Base-by-base conservation (phyloP, 2,888 invertebrate genomes). In the Drosophila lacicola region DNA sequence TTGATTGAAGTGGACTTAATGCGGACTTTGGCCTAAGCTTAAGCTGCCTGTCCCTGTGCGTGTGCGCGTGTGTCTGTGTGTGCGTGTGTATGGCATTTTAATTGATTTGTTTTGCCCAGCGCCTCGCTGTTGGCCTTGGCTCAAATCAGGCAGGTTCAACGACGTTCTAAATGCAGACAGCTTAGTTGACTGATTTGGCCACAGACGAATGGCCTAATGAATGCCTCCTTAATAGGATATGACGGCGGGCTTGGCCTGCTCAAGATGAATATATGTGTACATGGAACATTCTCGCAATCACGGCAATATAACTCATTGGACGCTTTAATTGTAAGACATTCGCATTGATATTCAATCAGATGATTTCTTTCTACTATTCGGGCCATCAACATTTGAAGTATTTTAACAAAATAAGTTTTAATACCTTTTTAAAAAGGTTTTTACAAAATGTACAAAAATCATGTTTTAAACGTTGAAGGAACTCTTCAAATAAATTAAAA, bases 1-100 rank as follows among this genome's bases (percentile, higher is more conserved):
- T 84, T 84, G 88, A 85, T 78, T 82, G 82, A 84, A 86, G 83
- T 88, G 88, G 82, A 82, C 80, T 82, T 80, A 76, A 70, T 70
- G 56, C 54, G 58, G 75, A 67, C 76, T 83, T 80, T 65, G 46
- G 69, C 56, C 71, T 56, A 76, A 73, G 76, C 74, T 19, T 73
- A 82, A 81, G 80, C 70, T 73, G 78, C 72, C 57, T 68, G 57
- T 64, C 47, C 47, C 21, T 36, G 8, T 19, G 17, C 54, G 8
- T 29, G 41, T 39, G 36, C 33, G 37, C 39, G 9, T 19, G 34
- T 57, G 60, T 21, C 5, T 55, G 34, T 21, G 0, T 50, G 17
- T 53, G 33, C 44, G 37, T 39, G 14, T 47, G 39, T 44, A 29
- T 60, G 64, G 58, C 79, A 72, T 83, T 83, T 85, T 85, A 83